These are phyloP conservation scores for Xenotilapia flavipinnis DNA, from an alignment of 2,113 vertebrate genomes.

Conservation along the genomic window DNA sequence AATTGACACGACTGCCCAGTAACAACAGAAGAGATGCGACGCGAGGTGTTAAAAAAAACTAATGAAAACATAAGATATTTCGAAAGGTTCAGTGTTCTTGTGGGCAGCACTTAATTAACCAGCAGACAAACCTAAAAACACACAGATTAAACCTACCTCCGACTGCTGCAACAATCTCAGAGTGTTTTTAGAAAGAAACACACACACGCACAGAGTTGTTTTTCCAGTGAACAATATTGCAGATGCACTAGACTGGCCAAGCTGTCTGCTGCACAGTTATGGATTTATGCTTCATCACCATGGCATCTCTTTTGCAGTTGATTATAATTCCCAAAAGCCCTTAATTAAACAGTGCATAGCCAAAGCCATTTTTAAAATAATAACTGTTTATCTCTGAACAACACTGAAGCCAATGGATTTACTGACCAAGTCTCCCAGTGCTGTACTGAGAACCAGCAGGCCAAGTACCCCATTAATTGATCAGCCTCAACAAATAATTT, in stretches of 20 bases:
- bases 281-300: conserved; percentile 66
- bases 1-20: neutral
- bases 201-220: conserved; percentile 23
- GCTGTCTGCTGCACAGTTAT: conserved; percentile 47
- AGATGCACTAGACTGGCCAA: conserved; percentile 37
- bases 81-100: neutral
- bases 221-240: conserved; percentile 45
- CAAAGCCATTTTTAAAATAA: conserved; percentile 12
- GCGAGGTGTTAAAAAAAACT: neutral
- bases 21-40: neutral
- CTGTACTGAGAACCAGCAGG: neutral
- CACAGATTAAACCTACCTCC: neutral
- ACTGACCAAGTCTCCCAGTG: conserved; percentile 25
- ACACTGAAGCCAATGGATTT: conserved; percentile 46
- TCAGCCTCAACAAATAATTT: conserved; percentile 16
- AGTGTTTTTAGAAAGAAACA: neutral
- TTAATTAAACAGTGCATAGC: conserved; percentile 64
- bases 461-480: conserved; percentile 38
- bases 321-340: conserved; percentile 68
- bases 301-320: conserved; percentile 59
- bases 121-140: neutral
- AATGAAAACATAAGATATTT: neutral
- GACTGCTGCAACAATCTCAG: neutral
- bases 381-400: conserved; percentile 56
- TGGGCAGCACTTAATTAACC: neutral